Evolutionary conservation across 2,113 vertebrate species (phyloP).

Genomic region (Bufo gargarizans): DNA sequence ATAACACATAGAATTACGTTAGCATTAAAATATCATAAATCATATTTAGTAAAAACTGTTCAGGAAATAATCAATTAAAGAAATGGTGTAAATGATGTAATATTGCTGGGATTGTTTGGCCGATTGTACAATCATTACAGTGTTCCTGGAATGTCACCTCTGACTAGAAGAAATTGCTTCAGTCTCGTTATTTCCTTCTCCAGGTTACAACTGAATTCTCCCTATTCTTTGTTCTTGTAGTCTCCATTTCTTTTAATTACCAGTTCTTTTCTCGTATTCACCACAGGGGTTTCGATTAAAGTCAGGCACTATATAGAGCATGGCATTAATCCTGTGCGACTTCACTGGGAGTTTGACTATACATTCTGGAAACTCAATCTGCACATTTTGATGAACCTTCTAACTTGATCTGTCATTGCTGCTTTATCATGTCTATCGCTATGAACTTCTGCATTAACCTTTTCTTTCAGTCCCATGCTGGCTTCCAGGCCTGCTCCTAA

Average conservation of each 20-base stretch:
- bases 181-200: background rate
- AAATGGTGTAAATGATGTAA: background rate
- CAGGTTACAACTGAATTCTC: background rate
- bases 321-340: background rate
- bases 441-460: background rate
- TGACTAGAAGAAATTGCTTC: background rate
- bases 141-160: background rate
- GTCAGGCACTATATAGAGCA: background rate
- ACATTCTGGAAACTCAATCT: background rate
- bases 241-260: slow-evolving; percentile 22
- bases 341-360: background rate
- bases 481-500: background rate
- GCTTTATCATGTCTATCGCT: background rate
- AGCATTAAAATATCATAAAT: too few relatives aligned
- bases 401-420: background rate
- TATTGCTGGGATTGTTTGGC: background rate
- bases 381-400: background rate
- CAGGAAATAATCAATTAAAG: background rate
- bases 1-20: too few relatives aligned
- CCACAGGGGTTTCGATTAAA: slow-evolving; percentile 1
- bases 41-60: too few relatives aligned
- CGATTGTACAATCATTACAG: background rate
- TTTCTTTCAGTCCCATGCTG: background rate
- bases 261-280: background rate
- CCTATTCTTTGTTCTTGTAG: slow-evolving; percentile 5